Base-by-base conservation (phyloP, 2,888 invertebrate species). In the Thumatha senex region DNA sequence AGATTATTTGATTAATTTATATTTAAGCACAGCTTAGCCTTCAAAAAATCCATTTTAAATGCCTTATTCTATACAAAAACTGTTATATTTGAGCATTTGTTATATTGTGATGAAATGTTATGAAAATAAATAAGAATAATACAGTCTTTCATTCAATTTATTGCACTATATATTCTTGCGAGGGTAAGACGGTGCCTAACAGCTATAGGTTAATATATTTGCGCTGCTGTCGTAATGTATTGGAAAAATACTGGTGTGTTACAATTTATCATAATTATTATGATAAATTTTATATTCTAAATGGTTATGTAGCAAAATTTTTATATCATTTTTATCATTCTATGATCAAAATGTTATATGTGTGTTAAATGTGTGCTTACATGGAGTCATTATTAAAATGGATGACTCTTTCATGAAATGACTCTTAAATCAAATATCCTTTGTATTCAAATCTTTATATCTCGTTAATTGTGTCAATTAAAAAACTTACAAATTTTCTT, bases 381-480 rank as follows among this genome's bases (percentile, higher is more conserved):
- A 29, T 9, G 1, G 39, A 46, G 47, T 41, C 34, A 35, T 34
- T 48, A 41, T 36, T 11, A 14, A 46, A 46, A 39, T 31, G 39
- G 30, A 46, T 46, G 31, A 46, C 31, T 39, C 12, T 36, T 36
- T 30, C 18, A 24, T 24, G 7, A 31, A 39, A 40, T 40, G 36
- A 15, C 30, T 41, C 34, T 11, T 11, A 24, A 47, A n/a, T n/a
- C n/a, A n/a, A n/a, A 10, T 7, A 31, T 48, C 29, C 14, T 30
- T 46, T 47, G 29, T n/a, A 39, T 39, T 40, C 8, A 18, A 38
- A 61, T 29, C 46, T 51, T 48, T 42, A 51, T 61, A 69, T 68
- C 66, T 67, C 50, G 64, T 74, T 74, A 78, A 76, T 78, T 76
- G 59, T 72, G 82, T 82, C 80, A 82, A 82, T 81, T 80, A 79